These are phyloP conservation scores for Drosophila subpulchrella DNA, from an alignment of 1,140 invertebrate species.

Conservation along the genomic window DNA sequence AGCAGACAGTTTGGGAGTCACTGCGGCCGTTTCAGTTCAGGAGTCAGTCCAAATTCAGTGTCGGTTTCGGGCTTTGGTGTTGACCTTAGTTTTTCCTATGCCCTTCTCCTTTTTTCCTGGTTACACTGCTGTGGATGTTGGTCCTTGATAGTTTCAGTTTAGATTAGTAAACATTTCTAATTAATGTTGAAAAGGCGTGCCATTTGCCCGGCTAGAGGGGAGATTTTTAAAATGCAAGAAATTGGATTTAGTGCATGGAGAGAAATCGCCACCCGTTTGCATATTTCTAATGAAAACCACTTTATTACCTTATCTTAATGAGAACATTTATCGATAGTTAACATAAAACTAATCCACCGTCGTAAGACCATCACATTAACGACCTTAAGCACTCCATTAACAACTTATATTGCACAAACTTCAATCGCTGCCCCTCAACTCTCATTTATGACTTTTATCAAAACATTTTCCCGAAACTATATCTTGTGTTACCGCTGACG, in stretches of 20 bases:
- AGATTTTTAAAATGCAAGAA: background rate
- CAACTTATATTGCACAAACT: slow-evolving; percentile 1
- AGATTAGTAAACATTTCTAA: slow-evolving; percentile 66
- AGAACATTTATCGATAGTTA: background rate
- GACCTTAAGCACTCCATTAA: slow-evolving; percentile 5
- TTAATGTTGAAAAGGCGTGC: slow-evolving; percentile 55
- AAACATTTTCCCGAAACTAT: slow-evolving; percentile 10
- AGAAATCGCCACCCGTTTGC: background rate
- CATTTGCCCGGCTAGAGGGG: slow-evolving; percentile 22
- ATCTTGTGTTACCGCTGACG: slow-evolving; percentile 34
- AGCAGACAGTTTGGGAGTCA: slow-evolving; percentile 51
- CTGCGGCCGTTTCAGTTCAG: slow-evolving; percentile 20
- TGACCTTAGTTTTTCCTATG: slow-evolving; percentile 51
- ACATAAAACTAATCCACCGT: background rate
- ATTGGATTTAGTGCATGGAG: background rate
- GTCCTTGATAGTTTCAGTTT: slow-evolving; percentile 32
- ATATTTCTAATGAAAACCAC: background rate
- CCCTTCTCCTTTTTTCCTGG: slow-evolving; percentile 3
- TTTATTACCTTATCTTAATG: background rate
- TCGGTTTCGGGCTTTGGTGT: slow-evolving; percentile 47
- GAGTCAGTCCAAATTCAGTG: slow-evolving; percentile 30
- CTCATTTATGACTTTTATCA: slow-evolving; percentile 10
- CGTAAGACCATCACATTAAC: background rate
- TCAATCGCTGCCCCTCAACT: background rate
- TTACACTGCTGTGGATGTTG: slow-evolving; percentile 14